Percentiles rank a stretch among this genome's conserved stretches.
Conservation (phyloP, 2,888 invertebrate genomes). For the Drosophila fungiperda region DNA sequence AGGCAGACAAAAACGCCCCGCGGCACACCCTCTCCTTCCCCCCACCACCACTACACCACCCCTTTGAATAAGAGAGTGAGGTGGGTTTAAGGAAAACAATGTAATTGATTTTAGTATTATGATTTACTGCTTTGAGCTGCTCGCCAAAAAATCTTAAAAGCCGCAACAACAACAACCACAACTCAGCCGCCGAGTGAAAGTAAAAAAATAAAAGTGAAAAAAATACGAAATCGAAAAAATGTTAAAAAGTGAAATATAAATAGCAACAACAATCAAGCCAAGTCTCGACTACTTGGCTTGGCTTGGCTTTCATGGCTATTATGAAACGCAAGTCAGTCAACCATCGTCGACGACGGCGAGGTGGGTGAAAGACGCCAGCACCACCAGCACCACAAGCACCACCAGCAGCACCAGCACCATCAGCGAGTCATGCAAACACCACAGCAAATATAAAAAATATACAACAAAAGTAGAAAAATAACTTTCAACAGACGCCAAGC, state of each 20-base stretch:
- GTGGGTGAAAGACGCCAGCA: conserved; percentile 4
- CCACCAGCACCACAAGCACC: conserved; percentile 11
- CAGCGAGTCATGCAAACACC: conserved; percentile 8
- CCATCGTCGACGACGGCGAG: conserved; percentile 44
- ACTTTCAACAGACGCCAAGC: conserved; percentile 68
- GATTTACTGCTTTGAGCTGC: conserved; percentile 24
- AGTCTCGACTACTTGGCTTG: conserved; percentile 60
- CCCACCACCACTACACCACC: too few species aligned
- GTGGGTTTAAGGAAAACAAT: conserved; percentile 51
- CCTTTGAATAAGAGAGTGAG: background rate
- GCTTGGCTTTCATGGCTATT: conserved; percentile 76
- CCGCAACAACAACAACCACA: conserved; percentile 25
- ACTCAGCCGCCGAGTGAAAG: conserved; percentile 65
- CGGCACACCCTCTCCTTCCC: background rate
- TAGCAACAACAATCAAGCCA: conserved; percentile 35
- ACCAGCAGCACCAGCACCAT: conserved; percentile 47
- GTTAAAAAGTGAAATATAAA: conserved; percentile 72
- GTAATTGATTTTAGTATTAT: conserved; percentile 66
- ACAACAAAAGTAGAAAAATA: conserved; percentile 12
- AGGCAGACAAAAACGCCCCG: conserved; percentile 50
- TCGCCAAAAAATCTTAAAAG: conserved; percentile 61
- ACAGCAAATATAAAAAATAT: conserved; percentile 3
- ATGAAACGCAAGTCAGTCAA: conserved; percentile 77
- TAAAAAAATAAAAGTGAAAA: conserved; percentile 54
- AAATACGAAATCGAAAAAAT: conserved; percentile 15